phyloP scores from a whole-genome alignment of 2,888 invertebrate genomes.

The Drosophila parthenogenetica region DNA sequence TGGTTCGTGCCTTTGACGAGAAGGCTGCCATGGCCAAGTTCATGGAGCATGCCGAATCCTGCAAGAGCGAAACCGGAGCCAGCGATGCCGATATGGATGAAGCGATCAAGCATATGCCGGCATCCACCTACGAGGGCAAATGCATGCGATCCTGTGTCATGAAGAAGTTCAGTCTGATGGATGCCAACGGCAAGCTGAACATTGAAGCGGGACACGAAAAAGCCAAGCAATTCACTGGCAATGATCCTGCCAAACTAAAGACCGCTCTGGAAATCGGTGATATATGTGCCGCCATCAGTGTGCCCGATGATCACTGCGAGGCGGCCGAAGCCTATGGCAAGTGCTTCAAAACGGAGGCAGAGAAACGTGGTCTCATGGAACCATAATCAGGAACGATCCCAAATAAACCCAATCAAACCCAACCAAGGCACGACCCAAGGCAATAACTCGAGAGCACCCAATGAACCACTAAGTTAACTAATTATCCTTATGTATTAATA shows the following conservation, averaged over 20 bases:
- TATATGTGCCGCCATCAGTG: conserved; percentile 54
- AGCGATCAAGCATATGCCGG: conserved; percentile 56
- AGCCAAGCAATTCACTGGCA: conserved; percentile 56
- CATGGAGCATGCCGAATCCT: conserved; percentile 60
- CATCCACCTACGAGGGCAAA: conserved; percentile 68
- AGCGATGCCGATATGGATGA: conserved; percentile 67
- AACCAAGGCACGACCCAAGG: background rate
- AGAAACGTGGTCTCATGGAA: conserved; percentile 62
- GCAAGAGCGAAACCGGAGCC: conserved; percentile 77
- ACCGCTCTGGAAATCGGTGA: conserved; percentile 65
- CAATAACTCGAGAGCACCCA: background rate
- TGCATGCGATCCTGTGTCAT: conserved; percentile 79
- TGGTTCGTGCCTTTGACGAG: conserved; percentile 59
- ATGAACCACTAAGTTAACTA: background rate
- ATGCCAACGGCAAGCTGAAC: conserved; percentile 71
- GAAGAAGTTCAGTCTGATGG: conserved; percentile 65
- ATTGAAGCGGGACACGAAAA: conserved; percentile 52
- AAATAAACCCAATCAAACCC: background rate
- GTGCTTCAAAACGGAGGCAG: conserved; percentile 69
- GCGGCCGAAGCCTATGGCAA: conserved; percentile 74
- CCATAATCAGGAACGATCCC: background rate
- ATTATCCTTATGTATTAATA: conserved; percentile 3
- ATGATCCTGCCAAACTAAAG: conserved; percentile 66
- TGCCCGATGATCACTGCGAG: conserved; percentile 76
- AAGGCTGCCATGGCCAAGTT: conserved; percentile 65